These are phyloP conservation scores for Hemibagrus wyckioides DNA, from an alignment of 2,113 vertebrate genomes.

Conservation along the genomic window DNA sequence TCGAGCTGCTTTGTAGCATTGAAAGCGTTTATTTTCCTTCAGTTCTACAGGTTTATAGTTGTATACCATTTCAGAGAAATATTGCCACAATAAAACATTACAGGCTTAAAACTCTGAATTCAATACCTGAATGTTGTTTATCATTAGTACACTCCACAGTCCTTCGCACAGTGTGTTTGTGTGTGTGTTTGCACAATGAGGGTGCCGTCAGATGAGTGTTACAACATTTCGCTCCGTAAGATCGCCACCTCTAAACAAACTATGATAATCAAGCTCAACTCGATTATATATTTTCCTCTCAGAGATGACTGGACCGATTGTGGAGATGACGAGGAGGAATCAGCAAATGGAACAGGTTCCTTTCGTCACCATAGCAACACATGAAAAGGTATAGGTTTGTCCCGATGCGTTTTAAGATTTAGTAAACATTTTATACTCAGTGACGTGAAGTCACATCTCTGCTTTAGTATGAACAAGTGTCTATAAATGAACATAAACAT, in stretches of 20 bases:
- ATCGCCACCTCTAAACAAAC: not conserved
- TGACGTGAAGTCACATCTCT: not conserved
- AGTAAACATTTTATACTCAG: not conserved
- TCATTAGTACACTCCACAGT: not conserved
- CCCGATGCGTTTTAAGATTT: not conserved
- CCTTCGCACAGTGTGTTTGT: not conserved
- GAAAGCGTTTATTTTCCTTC: not conserved
- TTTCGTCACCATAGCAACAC: slow-evolving; percentile 63
- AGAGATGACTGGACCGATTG: slow-evolving; percentile 83
- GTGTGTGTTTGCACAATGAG: no score
- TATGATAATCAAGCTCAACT: not conserved
- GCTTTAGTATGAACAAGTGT: not conserved
- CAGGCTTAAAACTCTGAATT: not conserved
- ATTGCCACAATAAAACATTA: not conserved
- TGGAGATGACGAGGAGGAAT: slow-evolving; percentile 77
- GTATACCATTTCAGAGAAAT: not conserved
- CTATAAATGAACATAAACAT: not conserved
- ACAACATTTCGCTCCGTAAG: not conserved
- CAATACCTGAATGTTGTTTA: not conserved
- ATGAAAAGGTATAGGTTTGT: slow-evolving; percentile 74
- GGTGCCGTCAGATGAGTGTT: not conserved
- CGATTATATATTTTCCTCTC: slow-evolving; percentile 31
- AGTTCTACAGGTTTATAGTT: slow-evolving; percentile 14
- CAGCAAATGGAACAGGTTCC: slow-evolving; percentile 67
- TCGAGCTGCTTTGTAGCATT: not conserved